Evolutionary conservation across 2,888 invertebrate genomes (phyloP), one percentile per base, ranked within the genome.

Genomic region (Chymomyza amoena): DNA sequence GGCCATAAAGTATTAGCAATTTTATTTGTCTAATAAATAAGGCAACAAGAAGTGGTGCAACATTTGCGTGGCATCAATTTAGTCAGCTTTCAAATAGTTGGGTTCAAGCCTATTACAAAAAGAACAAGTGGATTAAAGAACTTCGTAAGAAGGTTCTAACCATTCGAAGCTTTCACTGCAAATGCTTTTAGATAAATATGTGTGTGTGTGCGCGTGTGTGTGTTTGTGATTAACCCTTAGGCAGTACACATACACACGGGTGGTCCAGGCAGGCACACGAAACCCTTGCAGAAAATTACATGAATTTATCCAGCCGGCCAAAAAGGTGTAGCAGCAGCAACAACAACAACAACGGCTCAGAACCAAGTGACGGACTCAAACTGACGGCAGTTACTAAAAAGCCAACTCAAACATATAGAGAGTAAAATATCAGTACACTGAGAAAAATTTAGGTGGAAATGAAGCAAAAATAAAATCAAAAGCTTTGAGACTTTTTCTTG

Each of bases 261-360:
- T 61, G 61, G 61, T 61, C 61, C 20, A 57, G 15, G 25, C 20
- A 9, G 54, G 54, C 54, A 54, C 54, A 54, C 54, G 54, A 54
- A 54, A 54, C 65, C 71, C 80, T 81, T 76, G 63, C 32, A 81
- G 84, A 73, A 86, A 86, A 86, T 86, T 84, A 81, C 78, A 80
- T 75, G 72, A 68, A 70, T 70, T 57, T 66, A 70, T 56, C 36
- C 59, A 68, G 39, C 32, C 71, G 65, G 61, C 60, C 16, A 54
- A 39, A 39, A 64, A 61, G 72, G 61, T 70, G 16, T 20, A 61
- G 45, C 9, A 36, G 45, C 16, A 61, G 61, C 13, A 61, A 50
- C 45, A 62, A 28, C 45, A 61, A n/a, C 61, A 69, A 65, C 67
- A 65, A 59, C 72, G 74, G 68, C 69, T 61, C 6, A 65, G 74